These are phyloP conservation scores for Tortricodes alternella DNA, from an alignment of 2,888 invertebrate genomes.

Conservation along the genomic window DNA sequence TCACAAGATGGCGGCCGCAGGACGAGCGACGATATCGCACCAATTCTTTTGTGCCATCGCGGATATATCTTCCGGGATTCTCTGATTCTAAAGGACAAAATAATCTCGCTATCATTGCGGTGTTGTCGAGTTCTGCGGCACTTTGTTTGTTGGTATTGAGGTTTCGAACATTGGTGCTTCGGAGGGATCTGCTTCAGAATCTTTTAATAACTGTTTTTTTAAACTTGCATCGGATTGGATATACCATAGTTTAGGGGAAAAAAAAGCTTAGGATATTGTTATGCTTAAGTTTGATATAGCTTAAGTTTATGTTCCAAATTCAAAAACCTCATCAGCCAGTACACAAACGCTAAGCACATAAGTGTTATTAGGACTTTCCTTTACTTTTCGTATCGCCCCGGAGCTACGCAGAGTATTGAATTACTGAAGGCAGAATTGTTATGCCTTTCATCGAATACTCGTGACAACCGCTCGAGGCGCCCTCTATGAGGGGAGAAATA, in stretches of 20 bases:
- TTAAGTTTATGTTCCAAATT: not conserved
- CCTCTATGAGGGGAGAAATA: conserved; percentile 56
- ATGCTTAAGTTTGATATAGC: not conserved
- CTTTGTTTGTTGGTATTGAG: conserved; percentile 3
- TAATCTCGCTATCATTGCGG: conserved; percentile 67
- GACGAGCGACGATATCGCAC: conserved; percentile 68
- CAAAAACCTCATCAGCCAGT: conserved; percentile 1
- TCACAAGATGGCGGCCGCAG: conserved; percentile 57
- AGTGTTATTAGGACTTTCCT: conserved; percentile 42
- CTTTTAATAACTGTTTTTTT: too few species aligned
- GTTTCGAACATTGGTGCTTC: not conserved
- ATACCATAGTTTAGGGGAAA: too few species aligned
- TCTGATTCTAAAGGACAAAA: conserved; percentile 67
- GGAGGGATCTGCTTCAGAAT: not conserved
- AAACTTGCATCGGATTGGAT: too few species aligned
- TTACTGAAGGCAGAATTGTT: conserved; percentile 42
- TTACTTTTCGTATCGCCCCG: conserved; percentile 42
- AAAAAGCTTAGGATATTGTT: not conserved
- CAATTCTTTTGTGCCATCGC: conserved; percentile 77
- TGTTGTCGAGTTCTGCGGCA: conserved; percentile 40
- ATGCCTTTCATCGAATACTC: conserved; percentile 34
- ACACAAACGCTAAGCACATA: conserved; percentile 5
- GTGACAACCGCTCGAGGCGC: conserved; percentile 55
- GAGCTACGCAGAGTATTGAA: conserved; percentile 53
- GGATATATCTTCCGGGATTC: conserved; percentile 64